Conservation (phyloP, 2,888 invertebrate genomes). For the Xestobium rufovillosum region DNA sequence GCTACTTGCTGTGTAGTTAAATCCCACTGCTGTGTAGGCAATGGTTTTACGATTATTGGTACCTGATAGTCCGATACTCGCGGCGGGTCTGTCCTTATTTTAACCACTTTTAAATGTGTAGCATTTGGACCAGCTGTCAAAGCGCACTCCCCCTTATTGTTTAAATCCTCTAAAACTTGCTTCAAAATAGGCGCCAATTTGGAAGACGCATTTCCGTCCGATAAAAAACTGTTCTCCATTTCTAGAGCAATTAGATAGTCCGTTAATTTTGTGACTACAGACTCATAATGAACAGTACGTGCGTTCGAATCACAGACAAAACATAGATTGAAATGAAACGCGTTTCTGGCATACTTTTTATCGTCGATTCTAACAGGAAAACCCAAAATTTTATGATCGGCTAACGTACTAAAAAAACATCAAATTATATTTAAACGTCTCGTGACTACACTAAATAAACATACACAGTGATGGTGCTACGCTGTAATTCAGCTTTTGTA, state of each 20-base stretch:
- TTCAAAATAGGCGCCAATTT: conserved; percentile 68
- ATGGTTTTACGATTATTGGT: conserved; percentile 59
- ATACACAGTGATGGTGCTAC: conserved; percentile 86
- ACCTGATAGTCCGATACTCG: conserved; percentile 84
- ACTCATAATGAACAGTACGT: conserved; percentile 86
- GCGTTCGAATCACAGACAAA: conserved; percentile 89
- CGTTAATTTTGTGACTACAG: conserved; percentile 88
- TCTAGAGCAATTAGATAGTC: conserved; percentile 87
- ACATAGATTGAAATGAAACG: conserved; percentile 92
- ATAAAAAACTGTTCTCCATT: conserved; percentile 78
- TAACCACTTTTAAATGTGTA: conserved; percentile 82
- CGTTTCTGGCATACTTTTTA: conserved; percentile 84
- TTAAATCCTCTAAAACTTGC: conserved; percentile 74
- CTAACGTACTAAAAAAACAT: conserved; percentile 50
- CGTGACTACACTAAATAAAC: conserved; percentile 34
- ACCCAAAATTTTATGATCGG: conserved; percentile 82
- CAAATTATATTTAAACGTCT: not conserved
- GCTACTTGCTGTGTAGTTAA: conserved; percentile 85
- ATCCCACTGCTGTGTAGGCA: conserved; percentile 69
- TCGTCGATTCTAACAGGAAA: conserved; percentile 87
- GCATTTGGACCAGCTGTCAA: conserved; percentile 65
- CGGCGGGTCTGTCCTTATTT: conserved; percentile 71
- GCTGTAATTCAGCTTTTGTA: conserved; percentile 85
- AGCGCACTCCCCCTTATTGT: conserved; percentile 53
- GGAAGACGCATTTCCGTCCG: conserved; percentile 54